phyloP scores from a whole-genome alignment of 37 sponge, comb jelly and placozoan genomes.

The Mnemiopsis leidyi region DNA sequence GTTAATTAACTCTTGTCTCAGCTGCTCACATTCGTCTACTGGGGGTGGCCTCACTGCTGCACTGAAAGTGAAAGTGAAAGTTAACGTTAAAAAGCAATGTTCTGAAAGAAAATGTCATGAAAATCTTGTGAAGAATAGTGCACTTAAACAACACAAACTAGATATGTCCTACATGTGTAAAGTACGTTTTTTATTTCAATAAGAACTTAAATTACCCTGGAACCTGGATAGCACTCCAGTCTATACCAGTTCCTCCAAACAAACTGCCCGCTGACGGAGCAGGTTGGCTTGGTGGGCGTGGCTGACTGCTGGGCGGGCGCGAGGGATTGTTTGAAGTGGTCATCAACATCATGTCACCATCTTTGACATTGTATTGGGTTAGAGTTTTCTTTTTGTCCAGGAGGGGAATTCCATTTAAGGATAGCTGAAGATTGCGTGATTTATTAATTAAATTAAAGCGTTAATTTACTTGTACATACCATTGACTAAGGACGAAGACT shows the following conservation, averaged over 20 bases:
- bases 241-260: neutral
- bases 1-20: conserved; percentile 68
- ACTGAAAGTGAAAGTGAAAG: no score
- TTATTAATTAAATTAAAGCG: no score
- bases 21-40: conserved; percentile 65
- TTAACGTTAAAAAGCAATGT: no score
- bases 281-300: neutral
- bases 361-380: neutral
- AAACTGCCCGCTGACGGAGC: neutral
- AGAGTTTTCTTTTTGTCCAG: conserved; percentile 47
- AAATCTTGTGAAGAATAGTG: no score
- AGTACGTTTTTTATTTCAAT: no score
- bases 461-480: no score
- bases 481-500: no score
- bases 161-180: no score
- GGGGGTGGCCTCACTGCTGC: neutral
- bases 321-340: neutral
- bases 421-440: conserved; percentile 30
- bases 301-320: neutral
- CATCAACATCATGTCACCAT: conserved; percentile 52
- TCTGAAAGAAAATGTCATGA: no score
- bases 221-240: conserved; percentile 33
- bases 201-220: no score
- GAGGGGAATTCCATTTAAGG: conserved; percentile 28
- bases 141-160: no score